Conservation (phyloP, 2,888 invertebrate species). For the Matsumyia berberina region DNA sequence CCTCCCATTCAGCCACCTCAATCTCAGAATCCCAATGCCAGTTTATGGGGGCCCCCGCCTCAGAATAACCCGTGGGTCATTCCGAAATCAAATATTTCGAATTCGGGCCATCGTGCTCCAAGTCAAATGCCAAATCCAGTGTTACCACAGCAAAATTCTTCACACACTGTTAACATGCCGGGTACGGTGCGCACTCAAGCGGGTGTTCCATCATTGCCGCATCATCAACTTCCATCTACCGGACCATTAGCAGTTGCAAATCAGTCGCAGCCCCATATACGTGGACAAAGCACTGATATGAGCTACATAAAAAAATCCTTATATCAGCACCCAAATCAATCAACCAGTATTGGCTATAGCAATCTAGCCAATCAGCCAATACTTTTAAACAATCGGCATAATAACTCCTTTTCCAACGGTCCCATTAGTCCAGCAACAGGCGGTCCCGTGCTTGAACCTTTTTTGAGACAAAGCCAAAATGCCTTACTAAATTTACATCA, state of each 20-base stretch:
- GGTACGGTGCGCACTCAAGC: conserved; percentile 44
- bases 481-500: conserved; percentile 77
- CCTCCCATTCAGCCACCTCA: conserved; percentile 78
- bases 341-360: conserved; percentile 54
- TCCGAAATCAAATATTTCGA: conserved; percentile 79
- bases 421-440: conserved; percentile 82
- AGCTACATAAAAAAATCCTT: conserved; percentile 57
- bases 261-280: conserved; percentile 61
- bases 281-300: conserved; percentile 67
- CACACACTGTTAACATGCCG: conserved; percentile 57
- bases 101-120: conserved; percentile 65
- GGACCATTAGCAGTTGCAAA: conserved; percentile 40
- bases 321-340: conserved; percentile 59
- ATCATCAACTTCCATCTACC: conserved; percentile 72
- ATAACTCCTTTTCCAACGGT: conserved; percentile 82
- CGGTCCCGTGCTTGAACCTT: conserved; percentile 78
- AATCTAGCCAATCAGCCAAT: conserved; percentile 78
- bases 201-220: conserved; percentile 64
- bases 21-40: conserved; percentile 83
- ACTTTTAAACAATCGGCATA: conserved; percentile 80
- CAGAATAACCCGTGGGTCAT: conserved; percentile 83
- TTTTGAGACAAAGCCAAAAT: conserved; percentile 76
- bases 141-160: conserved; percentile 56
- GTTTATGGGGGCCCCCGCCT: conserved; percentile 84
- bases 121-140: conserved; percentile 62